These are phyloP conservation scores for Laothoe populi DNA, from an alignment of 2,888 invertebrate species.

Conservation along the genomic window DNA sequence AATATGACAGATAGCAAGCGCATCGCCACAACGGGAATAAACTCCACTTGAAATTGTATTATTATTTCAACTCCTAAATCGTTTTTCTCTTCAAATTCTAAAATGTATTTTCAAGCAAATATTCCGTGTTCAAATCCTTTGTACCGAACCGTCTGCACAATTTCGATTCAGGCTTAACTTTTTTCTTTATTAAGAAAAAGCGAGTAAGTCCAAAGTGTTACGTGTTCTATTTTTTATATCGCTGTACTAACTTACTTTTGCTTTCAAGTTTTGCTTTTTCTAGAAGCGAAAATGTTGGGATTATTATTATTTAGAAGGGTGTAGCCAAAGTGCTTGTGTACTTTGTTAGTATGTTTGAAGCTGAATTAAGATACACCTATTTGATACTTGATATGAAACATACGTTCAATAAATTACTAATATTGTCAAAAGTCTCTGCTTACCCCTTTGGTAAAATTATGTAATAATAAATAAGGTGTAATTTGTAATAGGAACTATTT, in stretches of 20 bases:
- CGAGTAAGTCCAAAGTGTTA: neutral
- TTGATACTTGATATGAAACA: neutral
- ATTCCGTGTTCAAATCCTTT: neutral
- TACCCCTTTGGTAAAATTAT: too few relatives aligned
- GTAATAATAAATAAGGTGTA: too few relatives aligned
- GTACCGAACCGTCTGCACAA: neutral
- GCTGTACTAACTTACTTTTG: neutral
- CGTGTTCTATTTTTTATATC: neutral
- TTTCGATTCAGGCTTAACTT: neutral
- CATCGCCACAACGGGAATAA: too few relatives aligned
- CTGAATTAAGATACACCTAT: neutral
- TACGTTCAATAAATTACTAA: too few relatives aligned
- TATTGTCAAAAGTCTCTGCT: too few relatives aligned
- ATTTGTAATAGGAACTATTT: too few relatives aligned
- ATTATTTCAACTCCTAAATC: too few relatives aligned
- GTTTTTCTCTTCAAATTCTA: too few relatives aligned
- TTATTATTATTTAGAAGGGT: conserved; percentile 5
- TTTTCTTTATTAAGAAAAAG: conserved; percentile 2
- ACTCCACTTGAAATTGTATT: too few relatives aligned
- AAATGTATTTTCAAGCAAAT: too few relatives aligned
- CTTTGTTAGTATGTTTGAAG: neutral
- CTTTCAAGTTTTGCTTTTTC: neutral
- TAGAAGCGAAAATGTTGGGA: neutral
- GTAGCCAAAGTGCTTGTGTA: neutral
- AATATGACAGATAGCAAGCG: too few relatives aligned